Evolutionary conservation across 2,888 invertebrate species (phyloP).

Genomic region (Melieria picta): DNA sequence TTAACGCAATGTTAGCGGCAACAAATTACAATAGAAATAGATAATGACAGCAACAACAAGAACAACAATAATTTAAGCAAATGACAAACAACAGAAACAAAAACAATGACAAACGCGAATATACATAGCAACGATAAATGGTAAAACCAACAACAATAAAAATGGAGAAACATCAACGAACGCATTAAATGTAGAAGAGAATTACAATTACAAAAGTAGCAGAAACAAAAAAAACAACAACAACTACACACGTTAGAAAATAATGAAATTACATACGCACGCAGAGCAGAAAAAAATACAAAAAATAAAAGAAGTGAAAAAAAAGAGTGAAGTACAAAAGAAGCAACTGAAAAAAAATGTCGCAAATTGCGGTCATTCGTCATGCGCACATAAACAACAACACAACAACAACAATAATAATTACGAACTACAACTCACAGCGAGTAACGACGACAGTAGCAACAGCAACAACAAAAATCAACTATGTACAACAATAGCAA

Average conservation of each 20-base stretch:
- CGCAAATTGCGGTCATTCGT: constrained; percentile 65
- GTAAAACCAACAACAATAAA: constrained; percentile 4
- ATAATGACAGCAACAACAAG: no score
- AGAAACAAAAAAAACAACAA: no score
- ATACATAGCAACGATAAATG: no score
- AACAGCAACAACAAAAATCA: neutral
- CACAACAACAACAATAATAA: constrained; percentile 35
- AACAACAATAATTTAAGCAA: no score
- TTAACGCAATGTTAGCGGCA: no score
- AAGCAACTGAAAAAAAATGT: constrained; percentile 51
- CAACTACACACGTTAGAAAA: neutral
- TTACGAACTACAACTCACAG: constrained; percentile 4
- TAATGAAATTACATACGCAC: neutral
- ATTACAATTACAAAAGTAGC: neutral
- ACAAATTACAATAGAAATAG: no score
- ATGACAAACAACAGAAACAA: no score
- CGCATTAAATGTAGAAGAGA: neutral
- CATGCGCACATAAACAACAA: constrained; percentile 61
- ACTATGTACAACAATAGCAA: constrained; percentile 34
- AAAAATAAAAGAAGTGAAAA: constrained; percentile 22
- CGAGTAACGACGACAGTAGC: constrained; percentile 19
- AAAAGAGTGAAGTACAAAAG: constrained; percentile 32
- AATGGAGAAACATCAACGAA: neutral
- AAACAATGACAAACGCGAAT: no score
- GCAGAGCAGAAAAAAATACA: constrained; percentile 14